These are phyloP conservation scores for Mnemiopsis leidyi DNA, from an alignment of 37 sponge, comb jelly and placozoan species.

Conservation along the genomic window DNA sequence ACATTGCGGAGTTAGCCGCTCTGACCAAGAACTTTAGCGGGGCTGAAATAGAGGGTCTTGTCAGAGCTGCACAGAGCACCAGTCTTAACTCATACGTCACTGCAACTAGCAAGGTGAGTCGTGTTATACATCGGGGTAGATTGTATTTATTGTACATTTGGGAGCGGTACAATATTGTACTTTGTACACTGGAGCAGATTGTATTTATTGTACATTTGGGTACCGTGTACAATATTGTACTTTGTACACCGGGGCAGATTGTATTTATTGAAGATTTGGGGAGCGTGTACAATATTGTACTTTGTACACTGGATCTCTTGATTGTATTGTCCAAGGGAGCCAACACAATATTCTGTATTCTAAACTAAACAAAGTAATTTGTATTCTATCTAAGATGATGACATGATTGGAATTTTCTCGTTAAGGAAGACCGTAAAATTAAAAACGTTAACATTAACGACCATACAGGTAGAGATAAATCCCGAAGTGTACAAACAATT, in stretches of 20 bases:
- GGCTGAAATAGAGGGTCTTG: conserved; percentile 96
- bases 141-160: neutral
- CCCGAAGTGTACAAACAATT: conserved; percentile 75
- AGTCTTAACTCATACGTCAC: conserved; percentile 91
- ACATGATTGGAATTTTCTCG: no score
- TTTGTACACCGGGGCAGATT: no score
- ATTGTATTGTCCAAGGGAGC: neutral
- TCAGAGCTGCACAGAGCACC: conserved; percentile 82
- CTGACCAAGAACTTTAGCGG: conserved; percentile 94
- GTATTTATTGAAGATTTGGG: no score
- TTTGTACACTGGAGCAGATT: no score
- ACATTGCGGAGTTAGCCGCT: conserved; percentile 74
- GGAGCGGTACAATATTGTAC: neutral
- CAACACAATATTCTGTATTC: neutral
- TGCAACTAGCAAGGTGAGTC: conserved; percentile 64
- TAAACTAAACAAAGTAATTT: no score
- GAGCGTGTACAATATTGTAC: neutral
- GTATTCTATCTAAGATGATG: no score
- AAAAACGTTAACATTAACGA: no score
- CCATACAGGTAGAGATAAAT: conserved; percentile 73
- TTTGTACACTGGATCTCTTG: neutral
- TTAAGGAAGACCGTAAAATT: no score
- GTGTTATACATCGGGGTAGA: neutral
- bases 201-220: no score
- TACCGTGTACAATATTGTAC: no score